These are phyloP conservation scores for Periophthalmus magnuspinnatus DNA, from an alignment of 2,797 vertebrate species.

Conservation along the genomic window DNA sequence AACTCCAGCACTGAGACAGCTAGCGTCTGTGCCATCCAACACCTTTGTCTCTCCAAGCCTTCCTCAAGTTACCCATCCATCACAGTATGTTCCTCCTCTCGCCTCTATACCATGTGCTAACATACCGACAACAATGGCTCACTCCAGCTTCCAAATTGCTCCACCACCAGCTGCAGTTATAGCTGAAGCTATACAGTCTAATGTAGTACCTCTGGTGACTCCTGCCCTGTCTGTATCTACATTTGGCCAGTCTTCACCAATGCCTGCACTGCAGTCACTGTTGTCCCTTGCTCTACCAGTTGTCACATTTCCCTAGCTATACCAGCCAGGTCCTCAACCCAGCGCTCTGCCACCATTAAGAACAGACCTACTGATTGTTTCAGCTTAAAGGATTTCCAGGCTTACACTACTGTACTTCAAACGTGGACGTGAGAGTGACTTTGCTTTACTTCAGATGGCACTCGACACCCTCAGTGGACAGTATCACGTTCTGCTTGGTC, in stretches of 20 bases:
- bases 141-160: neutral
- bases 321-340: no score
- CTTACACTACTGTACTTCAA: conserved; percentile 11
- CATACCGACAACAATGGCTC: neutral
- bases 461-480: conserved; percentile 23
- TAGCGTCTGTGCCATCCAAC: no score
- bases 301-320: neutral
- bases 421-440: conserved; percentile 19
- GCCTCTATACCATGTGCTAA: no score
- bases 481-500: conserved; percentile 21
- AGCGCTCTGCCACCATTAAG: no score
- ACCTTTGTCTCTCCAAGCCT: no score
- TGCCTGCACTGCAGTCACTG: neutral
- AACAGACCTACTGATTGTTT: neutral
- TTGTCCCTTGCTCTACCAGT: neutral
- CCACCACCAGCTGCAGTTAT: neutral
- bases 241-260: neutral
- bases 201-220: neutral
- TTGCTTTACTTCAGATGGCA: conserved; percentile 22
- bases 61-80: no score
- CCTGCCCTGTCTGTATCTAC: neutral
- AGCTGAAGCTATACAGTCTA: neutral
- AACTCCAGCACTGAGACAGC: no score
- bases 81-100: no score
- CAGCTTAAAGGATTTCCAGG: conserved; percentile 18